phyloP scores from a whole-genome alignment of 2,113 vertebrate species.

The Daubentonia madagascariensis region DNA sequence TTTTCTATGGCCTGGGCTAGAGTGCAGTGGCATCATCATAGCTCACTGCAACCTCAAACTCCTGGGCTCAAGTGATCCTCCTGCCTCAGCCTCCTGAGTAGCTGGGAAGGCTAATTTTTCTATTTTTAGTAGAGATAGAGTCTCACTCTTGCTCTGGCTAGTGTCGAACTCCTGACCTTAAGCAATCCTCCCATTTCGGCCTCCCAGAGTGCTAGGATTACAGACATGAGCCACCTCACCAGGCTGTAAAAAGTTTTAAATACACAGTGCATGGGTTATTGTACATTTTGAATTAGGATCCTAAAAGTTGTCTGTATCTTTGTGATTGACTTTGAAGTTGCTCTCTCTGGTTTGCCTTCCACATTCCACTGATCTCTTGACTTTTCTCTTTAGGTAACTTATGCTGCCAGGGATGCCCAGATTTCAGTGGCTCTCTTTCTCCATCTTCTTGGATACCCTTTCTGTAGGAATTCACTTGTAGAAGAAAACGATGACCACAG shows the following conservation, averaged over 20 bases:
- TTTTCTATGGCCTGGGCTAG: no score
- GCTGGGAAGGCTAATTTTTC: no score
- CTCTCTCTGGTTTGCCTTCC: neutral
- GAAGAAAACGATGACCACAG: slow-evolving; percentile 42
- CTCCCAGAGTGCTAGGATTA: no score
- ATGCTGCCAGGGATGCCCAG: slow-evolving; percentile 95
- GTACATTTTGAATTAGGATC: neutral
- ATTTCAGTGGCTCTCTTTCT: slow-evolving; percentile 94
- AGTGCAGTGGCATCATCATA: no score
- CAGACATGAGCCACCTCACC: no score
- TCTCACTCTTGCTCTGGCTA: no score
- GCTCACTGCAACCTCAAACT: no score
- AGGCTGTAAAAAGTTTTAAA: neutral
- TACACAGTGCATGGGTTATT: neutral
- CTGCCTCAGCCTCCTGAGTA: no score
- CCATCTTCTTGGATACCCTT: slow-evolving; percentile 86
- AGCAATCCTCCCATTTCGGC: no score
- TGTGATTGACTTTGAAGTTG: slow-evolving; percentile 15
- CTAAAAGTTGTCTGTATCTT: neutral
- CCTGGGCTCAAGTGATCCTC: no score
- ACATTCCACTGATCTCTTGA: slow-evolving; percentile 12
- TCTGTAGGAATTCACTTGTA: slow-evolving; percentile 62
- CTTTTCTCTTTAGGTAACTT: slow-evolving; percentile 87
- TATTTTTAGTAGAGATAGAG: no score
- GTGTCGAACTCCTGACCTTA: no score